Evolutionary conservation across 2,888 invertebrate species (phyloP).

Genomic region (Aradus depressus): DNA sequence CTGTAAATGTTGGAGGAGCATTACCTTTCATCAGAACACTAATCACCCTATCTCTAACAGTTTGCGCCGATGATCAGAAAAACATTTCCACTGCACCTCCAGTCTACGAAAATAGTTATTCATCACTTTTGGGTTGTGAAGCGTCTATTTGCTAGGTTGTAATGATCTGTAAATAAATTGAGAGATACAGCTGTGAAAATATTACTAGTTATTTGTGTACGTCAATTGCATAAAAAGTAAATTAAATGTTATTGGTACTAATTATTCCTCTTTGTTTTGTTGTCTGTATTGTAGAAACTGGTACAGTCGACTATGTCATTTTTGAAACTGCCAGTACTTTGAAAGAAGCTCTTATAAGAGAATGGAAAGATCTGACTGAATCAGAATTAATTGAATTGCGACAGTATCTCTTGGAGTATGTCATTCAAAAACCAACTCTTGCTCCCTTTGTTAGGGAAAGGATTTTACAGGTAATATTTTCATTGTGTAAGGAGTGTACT

Average conservation of each 20-base stretch:
- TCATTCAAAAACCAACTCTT: slow-evolving; percentile 52
- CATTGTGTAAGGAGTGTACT: not conserved
- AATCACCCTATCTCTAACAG: no score
- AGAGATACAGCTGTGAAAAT: no score
- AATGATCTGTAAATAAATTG: no score
- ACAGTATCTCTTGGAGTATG: slow-evolving; percentile 67
- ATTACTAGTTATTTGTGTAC: no score
- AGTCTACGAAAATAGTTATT: no score
- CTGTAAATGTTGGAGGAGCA: no score
- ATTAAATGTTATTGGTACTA: not conserved
- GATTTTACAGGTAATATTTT: slow-evolving; percentile 47
- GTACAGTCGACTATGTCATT: slow-evolving; percentile 62
- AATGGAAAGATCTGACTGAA: slow-evolving; percentile 65
- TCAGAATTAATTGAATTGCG: slow-evolving; percentile 57
- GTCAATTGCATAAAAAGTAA: no score
- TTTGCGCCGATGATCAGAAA: no score
- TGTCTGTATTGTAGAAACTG: slow-evolving; percentile 49
- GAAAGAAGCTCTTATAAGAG: slow-evolving; percentile 68
- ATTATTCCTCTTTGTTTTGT: not conserved
- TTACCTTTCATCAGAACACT: no score
- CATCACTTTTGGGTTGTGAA: no score
- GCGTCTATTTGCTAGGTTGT: no score
- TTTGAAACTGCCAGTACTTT: slow-evolving; percentile 79
- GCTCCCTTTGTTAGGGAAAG: slow-evolving; percentile 67
- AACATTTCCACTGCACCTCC: no score